A percentile compares a stretch with the other conserved stretches of the same genome.
Conservation (phyloP, 2,113 vertebrate species). For the Megaleporinus macrocephalus region DNA sequence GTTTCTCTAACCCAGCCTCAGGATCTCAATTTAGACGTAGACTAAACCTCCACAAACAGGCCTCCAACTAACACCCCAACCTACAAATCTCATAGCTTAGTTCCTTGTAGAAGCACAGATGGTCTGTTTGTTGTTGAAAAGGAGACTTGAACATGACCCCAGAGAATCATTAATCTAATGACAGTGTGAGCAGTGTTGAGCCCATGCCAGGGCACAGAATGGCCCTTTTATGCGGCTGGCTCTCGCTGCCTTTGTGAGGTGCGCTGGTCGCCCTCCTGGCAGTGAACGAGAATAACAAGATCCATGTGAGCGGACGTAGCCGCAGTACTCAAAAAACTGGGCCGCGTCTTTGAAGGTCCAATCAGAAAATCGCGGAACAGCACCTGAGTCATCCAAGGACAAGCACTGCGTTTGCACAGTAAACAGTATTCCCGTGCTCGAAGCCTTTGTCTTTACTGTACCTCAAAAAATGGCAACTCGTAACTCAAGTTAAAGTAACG, state of each 20-base stretch:
- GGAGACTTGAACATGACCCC: not conserved
- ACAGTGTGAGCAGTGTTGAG: not conserved
- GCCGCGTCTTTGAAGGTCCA: no score
- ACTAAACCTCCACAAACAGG: not conserved
- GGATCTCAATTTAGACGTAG: not conserved
- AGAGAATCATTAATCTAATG: conserved; percentile 5
- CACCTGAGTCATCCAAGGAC: not conserved
- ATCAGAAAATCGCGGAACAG: not conserved
- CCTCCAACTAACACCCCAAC: not conserved
- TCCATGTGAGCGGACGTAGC: conserved; percentile 8
- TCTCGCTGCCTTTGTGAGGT: not conserved
- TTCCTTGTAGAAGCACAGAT: not conserved
- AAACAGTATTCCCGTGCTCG: no score
- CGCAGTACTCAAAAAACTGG: not conserved
- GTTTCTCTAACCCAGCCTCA: no score
- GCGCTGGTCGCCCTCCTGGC: conserved; percentile 17
- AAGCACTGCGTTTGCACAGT: no score
- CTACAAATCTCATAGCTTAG: not conserved
- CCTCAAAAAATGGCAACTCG: no score
- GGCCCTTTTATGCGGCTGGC: not conserved
- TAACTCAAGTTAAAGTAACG: no score
- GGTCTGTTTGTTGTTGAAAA: not conserved
- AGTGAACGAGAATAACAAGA: conserved; percentile 4
- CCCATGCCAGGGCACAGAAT: not conserved
- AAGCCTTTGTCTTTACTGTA: no score